Evolutionary conservation across 2,113 vertebrate species (phyloP).

Genomic region (Calyptomena viridis): DNA sequence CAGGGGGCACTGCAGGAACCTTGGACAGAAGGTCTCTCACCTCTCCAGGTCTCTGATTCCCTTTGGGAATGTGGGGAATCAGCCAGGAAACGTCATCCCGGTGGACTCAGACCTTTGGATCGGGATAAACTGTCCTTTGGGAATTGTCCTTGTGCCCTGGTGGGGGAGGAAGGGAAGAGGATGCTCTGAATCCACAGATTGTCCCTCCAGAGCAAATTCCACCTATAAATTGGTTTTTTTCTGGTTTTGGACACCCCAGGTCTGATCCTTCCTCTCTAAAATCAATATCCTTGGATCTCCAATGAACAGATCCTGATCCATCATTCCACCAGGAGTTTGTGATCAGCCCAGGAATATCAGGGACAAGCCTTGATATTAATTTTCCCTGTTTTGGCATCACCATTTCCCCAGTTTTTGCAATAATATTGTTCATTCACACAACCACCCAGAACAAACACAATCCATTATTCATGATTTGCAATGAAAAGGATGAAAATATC

Average conservation of each 20-base stretch:
- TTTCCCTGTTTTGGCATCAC: not conserved
- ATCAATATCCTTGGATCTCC: not conserved
- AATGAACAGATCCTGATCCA: too few relatives aligned
- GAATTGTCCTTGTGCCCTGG: not conserved
- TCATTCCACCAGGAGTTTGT: not conserved
- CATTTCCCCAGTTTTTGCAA: not conserved
- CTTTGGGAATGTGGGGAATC: not conserved
- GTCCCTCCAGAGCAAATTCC: not conserved
- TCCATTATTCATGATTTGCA: not conserved
- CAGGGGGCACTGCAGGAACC: not conserved
- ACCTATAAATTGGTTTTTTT: fast-evolving
- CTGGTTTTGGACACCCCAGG: not conserved
- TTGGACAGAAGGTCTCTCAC: not conserved
- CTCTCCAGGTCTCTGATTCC: fast-evolving
- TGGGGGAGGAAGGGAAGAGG: not conserved
- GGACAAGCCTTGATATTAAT: not conserved
- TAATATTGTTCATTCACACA: not conserved
- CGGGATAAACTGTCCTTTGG: not conserved
- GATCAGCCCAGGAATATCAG: not conserved
- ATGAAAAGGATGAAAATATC: not conserved
- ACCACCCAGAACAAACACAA: not conserved
- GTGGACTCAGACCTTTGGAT: not conserved
- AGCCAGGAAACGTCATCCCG: not conserved
- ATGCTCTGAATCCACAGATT: not conserved
- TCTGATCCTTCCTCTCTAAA: not conserved